Evolutionary conservation across 2,797 vertebrate species (phyloP).

Genomic region (Takifugu ocellatus): DNA sequence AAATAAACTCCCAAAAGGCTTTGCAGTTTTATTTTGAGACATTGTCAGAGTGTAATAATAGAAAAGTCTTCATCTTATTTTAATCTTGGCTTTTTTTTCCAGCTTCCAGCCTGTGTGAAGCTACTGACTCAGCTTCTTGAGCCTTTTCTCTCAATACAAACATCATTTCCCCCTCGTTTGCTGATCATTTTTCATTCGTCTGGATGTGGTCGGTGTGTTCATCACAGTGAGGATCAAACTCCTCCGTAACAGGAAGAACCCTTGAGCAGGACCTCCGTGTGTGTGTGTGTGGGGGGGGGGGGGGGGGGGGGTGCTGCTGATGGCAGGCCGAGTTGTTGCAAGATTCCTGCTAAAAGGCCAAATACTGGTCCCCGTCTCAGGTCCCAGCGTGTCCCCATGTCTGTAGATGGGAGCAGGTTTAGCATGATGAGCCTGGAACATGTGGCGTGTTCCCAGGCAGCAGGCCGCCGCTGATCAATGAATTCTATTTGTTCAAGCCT

Average conservation of each 20-base stretch:
- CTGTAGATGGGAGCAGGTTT: background rate
- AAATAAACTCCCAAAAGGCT: conserved; percentile 37
- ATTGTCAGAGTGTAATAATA: conserved; percentile 47
- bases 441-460: background rate
- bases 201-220: too few relatives aligned
- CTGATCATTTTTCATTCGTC: too few relatives aligned
- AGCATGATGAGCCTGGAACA: background rate
- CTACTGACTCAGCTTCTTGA: background rate
- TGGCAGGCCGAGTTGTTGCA: too few relatives aligned
- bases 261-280: too few relatives aligned
- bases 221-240: too few relatives aligned
- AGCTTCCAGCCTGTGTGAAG: conserved; percentile 5
- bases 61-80: conserved; percentile 57
- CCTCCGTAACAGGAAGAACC: too few relatives aligned
- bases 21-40: conserved; percentile 56
- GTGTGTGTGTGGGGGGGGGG: too few relatives aligned
- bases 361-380: too few relatives aligned
- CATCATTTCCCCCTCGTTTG: background rate
- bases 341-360: too few relatives aligned
- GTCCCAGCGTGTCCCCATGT: background rate
- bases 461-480: background rate
- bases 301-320: too few relatives aligned
- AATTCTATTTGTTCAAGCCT: background rate
- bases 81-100: conserved; percentile 34
- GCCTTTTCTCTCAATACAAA: background rate